Evolutionary conservation across 2,888 invertebrate genomes (phyloP), one percentile per base, ranked within the genome.

Genomic region (Drosophila hamatofila): DNA sequence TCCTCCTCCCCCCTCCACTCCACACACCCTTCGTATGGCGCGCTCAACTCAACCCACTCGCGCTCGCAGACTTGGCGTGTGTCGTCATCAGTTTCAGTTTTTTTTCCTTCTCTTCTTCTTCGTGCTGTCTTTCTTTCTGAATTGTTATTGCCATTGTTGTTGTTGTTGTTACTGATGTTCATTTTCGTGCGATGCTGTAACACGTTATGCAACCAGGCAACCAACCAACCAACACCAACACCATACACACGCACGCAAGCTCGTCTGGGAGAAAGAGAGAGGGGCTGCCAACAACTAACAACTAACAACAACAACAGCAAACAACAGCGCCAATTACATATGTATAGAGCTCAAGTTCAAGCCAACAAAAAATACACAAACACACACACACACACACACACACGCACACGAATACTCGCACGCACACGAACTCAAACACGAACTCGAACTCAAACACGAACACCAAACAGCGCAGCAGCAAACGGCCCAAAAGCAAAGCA

Each of bases 151-250:
- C 44, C 52, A 42, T 57, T 68, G 65, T 58, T 76, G 55, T 51
- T 77, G 61, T 33, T 33, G 33, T 35, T 35, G 14, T 54, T 72
- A 69, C 63, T 75, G 56, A 65, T 87, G 74, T 75, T 75, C 61
- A 70, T 73, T 83, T 87, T 89, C 81, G 81, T 84, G 76, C 88
- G 86, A 91, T 91, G 92, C 91, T 91, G 91, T 91, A 91, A 91
- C 90, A 88, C 87, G 84, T 91, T 91, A 91, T 91, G 91, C 91
- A 91, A 91, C 91, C 72, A 72, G 21, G 37, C 35, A 63, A 49
- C 64, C 80, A 86, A 81, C 81, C 91, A 91, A 91, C 90, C 69
- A 70, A 27, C 48, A 11, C 23, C n/a, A 18, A 37, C 11, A 41
- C n/a, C 35, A 71, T 37, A 39, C 37, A 37, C 16, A 73, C 72